Evolutionary conservation across 1,140 invertebrate species (phyloP), one percentile per base, ranked within the genome.

Genomic region (Tetragonula clypearis): DNA sequence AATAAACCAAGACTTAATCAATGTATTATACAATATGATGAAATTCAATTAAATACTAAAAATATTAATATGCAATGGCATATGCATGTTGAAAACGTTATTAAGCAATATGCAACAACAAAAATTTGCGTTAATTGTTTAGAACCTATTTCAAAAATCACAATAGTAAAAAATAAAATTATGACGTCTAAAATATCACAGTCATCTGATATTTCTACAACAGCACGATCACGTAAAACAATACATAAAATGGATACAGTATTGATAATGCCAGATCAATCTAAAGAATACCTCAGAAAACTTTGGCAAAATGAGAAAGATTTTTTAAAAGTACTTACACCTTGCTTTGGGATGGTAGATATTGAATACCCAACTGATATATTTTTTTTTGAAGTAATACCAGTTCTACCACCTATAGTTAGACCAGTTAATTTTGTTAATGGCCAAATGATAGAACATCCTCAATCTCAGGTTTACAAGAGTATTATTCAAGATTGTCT

Each of bases 321-420:
- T 12, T 94, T 98, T 66, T 92, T 99, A 0, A 94, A 95, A 87
- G 93, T 96, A 9, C 93, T 99, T 11, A 96, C 98, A 77, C 97
- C 98, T 0, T 96, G 98, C 78, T 94, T 99, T 8, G 95, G 91
- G 82, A 93, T 92, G 65, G 94, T 94, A 17, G 94, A 95, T 0
- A 86, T 89, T 0, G 92, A 96, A 86, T 95, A 96, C 92, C 97
- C 98, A 0, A 98, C 98, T 19, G 98, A 99, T 95, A 93, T 98
- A 74, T 98, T 99, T 93, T 99, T 99, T 90, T 96, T 98, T 88
- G 96, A 98, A 84, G 94, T 97, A 0, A 93, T 99, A 66, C 96
- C 97, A 15, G 98, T 99, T 6, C 95, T 98, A 55, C 99, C 99
- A 23, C 96, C 97, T 2, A 97, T 97, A 92, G 97, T 97, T 26